These are phyloP conservation scores for Muricea muricata DNA, from an alignment of 92 coral and sea anemone species.

Conservation along the genomic window DNA sequence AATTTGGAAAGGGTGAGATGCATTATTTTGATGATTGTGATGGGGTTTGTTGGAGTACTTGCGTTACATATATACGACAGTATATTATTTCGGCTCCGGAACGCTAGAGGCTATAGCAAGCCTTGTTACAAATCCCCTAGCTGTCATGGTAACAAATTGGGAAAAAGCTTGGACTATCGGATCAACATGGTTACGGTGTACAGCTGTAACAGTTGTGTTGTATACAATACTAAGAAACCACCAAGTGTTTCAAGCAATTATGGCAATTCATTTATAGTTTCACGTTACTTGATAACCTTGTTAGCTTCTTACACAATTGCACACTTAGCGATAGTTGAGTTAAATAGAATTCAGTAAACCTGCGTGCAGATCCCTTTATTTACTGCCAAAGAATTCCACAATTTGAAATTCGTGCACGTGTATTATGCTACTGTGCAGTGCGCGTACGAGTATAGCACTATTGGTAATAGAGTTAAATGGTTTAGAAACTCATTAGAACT, in stretches of 20 bases:
- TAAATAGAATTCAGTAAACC: too few species aligned
- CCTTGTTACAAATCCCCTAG: not conserved
- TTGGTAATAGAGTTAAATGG: too few species aligned
- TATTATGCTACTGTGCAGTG: not conserved
- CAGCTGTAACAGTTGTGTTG: not conserved
- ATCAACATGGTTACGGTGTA: not conserved
- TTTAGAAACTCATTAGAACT: too few species aligned
- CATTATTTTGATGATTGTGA: not conserved
- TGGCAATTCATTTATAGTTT: not conserved
- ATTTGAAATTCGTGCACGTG: constrained; percentile 18
- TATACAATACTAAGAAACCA: not conserved
- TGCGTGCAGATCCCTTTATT: not conserved
- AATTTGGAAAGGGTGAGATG: not conserved
- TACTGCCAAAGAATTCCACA: constrained; percentile 19
- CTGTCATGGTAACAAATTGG: not conserved
- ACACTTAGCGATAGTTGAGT: too few species aligned
- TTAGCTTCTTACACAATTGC: not conserved
- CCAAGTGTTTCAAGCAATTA: constrained; percentile 25
- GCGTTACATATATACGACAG: not conserved
- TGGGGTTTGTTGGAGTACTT: not conserved
- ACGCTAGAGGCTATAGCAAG: not conserved
- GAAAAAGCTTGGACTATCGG: constrained; percentile 5
- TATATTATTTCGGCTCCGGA: constrained; percentile 16
- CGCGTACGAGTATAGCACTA: too few species aligned
- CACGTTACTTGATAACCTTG: not conserved